Percentiles rank a stretch among this genome's conserved stretches.
These are phyloP conservation scores for Bergia puertoricense DNA, from an alignment of 92 coral and sea anemone genomes.

Conservation along the genomic window DNA sequence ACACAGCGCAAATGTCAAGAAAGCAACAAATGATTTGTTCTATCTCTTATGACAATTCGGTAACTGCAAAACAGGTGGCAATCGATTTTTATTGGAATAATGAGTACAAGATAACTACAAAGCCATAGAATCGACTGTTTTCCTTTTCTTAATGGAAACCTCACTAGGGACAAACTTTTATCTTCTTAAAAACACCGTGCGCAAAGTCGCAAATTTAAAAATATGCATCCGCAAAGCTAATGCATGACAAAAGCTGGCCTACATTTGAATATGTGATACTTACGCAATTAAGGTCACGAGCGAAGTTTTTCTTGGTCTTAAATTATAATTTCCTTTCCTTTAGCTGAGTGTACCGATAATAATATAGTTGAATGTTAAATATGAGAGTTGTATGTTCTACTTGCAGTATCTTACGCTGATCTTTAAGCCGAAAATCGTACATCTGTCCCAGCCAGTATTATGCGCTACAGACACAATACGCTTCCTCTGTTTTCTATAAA, in stretches of 20 bases:
- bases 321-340: neutral
- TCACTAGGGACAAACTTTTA: neutral
- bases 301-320: conserved; percentile 1
- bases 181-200: neutral
- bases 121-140: conserved; percentile 13
- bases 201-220: conserved; percentile 13
- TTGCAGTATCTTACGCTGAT: neutral
- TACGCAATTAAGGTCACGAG: conserved; percentile 25
- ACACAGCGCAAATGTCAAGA: conserved; percentile 11
- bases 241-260: conserved; percentile 29
- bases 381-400: neutral
- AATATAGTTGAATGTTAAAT: neutral
- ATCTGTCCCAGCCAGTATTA: neutral
- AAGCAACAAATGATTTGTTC: conserved; percentile 13
- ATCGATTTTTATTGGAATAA: neutral
- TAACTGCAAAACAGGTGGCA: conserved; percentile 28
- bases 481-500: conserved; percentile 42
- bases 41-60: conserved; percentile 10
- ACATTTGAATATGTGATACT: conserved; percentile 37
- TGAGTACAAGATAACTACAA: neutral
- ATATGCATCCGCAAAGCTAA: conserved; percentile 2
- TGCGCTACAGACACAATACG: conserved; percentile 27
- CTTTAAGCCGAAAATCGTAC: neutral
- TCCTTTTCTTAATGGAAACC: neutral
- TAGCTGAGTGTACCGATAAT: neutral